Base-by-base conservation (phyloP, 2,797 vertebrate species). In the Meriones psammophilus region DNA sequence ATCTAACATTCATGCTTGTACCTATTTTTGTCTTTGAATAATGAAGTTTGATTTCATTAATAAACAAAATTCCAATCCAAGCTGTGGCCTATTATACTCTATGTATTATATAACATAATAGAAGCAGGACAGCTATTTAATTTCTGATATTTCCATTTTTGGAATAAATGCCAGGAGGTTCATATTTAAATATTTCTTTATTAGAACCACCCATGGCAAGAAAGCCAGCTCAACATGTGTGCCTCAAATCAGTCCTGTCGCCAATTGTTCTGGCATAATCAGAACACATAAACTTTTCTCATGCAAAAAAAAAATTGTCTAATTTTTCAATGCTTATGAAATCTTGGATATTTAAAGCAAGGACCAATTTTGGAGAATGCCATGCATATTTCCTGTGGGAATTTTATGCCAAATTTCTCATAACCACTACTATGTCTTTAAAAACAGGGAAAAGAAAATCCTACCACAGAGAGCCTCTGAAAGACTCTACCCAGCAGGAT, bases 21-120 rank as follows among this genome's bases (percentile, higher is more conserved):
- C 39, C 88, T 33, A 60, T 86, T 86, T 94, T 94, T 91, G 78
- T 90, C n/a, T 93, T 94, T 1, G 0, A 96, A 94, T 88, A 96
- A 94, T 84, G 56, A 96, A 60, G 83, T 50, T 92, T 96, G 26
- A n/a, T 86, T 89, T 77, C 79, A 97, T 88, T 88, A 94, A 88
- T 1, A n/a, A 90, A 97, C 92, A 95, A 95, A 97, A 96, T 97
- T 97, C 79, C 91, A 95, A 54, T 91, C 84, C 95, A 95, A 80
- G 60, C 79, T 89, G 46, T 96, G 56, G 1, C 42, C 30, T 30
- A 96, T 96, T 95, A 81, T 80, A 36, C 42, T 87, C 36, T 30
- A 90, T 92, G 15, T 36, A 66, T 96, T 96, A 92, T 76, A 46
- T 13, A 94, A 84, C 69, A 95, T 2, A 0, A 91, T 87, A 28